phyloP scores from a whole-genome alignment of 2,113 vertebrate genomes.

The Pteronura brasiliensis region DNA sequence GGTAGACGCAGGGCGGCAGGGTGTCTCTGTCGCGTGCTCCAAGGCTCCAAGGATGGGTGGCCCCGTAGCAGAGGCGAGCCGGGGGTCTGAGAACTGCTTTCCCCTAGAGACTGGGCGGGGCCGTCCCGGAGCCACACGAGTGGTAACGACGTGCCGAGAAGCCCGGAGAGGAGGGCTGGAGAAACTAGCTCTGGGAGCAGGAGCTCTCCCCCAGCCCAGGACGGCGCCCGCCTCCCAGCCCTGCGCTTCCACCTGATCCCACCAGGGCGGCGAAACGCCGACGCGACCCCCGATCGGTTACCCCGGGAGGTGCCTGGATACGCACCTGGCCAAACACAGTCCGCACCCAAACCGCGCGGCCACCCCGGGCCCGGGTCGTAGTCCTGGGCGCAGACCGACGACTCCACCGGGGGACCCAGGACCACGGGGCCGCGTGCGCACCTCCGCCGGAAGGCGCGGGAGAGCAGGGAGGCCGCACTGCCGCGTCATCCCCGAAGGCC shows the following conservation, averaged over 20 bases:
- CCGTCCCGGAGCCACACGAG: background rate
- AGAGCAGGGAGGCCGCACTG: background rate
- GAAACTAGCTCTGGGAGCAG: background rate
- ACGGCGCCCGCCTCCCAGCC: background rate
- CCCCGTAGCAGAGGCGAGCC: background rate
- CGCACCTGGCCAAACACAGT: background rate
- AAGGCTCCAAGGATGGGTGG: background rate
- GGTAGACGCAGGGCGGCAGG: background rate
- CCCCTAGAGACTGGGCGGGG: conserved; percentile 56
- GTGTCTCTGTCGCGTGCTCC: background rate
- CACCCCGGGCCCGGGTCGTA: background rate
- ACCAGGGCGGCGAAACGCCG: conserved; percentile 53
- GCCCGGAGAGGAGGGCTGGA: background rate
- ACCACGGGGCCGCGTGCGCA: background rate
- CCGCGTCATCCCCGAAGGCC: conserved; percentile 44
- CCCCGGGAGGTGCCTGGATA: background rate
- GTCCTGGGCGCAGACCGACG: background rate
- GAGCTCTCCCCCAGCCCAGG: background rate
- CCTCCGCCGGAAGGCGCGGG: background rate
- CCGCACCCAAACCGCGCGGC: background rate
- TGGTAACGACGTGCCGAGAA: background rate
- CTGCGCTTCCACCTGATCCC: conserved; percentile 43
- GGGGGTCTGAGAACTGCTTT: background rate
- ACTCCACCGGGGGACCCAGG: background rate
- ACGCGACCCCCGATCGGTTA: background rate